phyloP scores from a whole-genome alignment of 2,888 invertebrate species.

The Trypoxylon attenuatum region DNA sequence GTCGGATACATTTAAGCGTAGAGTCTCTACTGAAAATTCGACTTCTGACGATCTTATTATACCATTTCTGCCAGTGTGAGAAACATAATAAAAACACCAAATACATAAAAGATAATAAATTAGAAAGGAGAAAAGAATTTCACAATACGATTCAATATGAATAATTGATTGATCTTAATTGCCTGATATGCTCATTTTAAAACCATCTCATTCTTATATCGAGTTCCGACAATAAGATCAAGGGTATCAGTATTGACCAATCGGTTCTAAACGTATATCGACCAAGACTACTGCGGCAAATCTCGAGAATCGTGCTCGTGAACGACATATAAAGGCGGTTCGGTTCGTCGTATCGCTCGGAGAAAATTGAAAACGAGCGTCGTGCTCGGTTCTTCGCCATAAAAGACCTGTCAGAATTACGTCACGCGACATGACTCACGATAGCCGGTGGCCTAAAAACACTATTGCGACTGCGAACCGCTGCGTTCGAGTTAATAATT shows the following conservation, averaged over 20 bases:
- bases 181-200: too few species aligned
- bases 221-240: too few species aligned
- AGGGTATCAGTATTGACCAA: too few species aligned
- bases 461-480: conserved; percentile 39
- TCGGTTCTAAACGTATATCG: not conserved
- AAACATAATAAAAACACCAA: too few species aligned
- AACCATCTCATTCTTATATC: too few species aligned
- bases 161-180: too few species aligned
- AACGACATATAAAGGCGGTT: conserved; percentile 7
- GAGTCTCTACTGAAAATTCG: not conserved
- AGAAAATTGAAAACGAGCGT: conserved; percentile 36
- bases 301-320: conserved; percentile 10
- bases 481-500: conserved; percentile 34
- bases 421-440: conserved; percentile 58
- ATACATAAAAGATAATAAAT: too few species aligned
- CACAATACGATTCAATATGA: too few species aligned
- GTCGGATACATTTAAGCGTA: conserved; percentile 19
- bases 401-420: conserved; percentile 58
- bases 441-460: conserved; percentile 54
- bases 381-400: conserved; percentile 61
- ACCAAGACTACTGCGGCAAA: not conserved
- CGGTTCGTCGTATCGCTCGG: conserved; percentile 11
- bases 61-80: too few species aligned
- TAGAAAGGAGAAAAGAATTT: too few species aligned
- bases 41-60: not conserved